Evolutionary conservation across 2,113 vertebrate genomes (phyloP).

Genomic region (Malurus elegans): DNA sequence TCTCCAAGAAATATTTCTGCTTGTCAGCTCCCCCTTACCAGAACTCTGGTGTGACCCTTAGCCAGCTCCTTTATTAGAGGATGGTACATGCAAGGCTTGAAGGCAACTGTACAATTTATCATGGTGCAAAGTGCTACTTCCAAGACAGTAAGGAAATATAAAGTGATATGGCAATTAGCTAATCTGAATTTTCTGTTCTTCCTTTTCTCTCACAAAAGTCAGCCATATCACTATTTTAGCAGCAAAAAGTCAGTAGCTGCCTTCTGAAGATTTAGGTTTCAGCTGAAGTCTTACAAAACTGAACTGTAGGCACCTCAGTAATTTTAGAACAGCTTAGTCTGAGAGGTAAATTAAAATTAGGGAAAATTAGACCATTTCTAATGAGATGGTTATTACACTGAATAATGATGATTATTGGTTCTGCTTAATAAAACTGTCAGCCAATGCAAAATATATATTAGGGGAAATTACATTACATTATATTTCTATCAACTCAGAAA

Average conservation of each 20-base stretch:
- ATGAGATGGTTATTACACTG: constrained; percentile 69
- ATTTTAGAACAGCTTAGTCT: constrained; percentile 51
- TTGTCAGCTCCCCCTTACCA: neutral
- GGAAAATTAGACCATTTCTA: constrained; percentile 74
- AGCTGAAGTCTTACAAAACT: constrained; percentile 63
- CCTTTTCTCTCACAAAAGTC: constrained; percentile 25
- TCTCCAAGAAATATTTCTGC: constrained; percentile 12
- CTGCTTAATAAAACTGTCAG: constrained; percentile 76
- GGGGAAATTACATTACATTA: constrained; percentile 66
- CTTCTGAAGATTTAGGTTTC: constrained; percentile 27
- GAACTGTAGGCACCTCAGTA: constrained; percentile 61
- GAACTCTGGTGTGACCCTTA: neutral
- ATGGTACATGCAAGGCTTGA: neutral
- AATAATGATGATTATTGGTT: constrained; percentile 75
- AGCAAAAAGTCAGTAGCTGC: constrained; percentile 31
- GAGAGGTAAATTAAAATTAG: constrained; percentile 77
- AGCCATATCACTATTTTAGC: constrained; percentile 8
- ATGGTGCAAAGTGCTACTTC: constrained; percentile 9
- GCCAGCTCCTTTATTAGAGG: neutral
- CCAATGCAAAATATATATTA: constrained; percentile 74
- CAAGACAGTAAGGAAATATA: neutral
- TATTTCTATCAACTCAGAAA: constrained; percentile 56
- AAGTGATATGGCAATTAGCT: constrained; percentile 7
- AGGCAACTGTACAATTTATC: neutral
- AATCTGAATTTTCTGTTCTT: constrained; percentile 28